Conservation (phyloP, 2,113 vertebrate species). For the Nyctereutes procyonoides region DNA sequence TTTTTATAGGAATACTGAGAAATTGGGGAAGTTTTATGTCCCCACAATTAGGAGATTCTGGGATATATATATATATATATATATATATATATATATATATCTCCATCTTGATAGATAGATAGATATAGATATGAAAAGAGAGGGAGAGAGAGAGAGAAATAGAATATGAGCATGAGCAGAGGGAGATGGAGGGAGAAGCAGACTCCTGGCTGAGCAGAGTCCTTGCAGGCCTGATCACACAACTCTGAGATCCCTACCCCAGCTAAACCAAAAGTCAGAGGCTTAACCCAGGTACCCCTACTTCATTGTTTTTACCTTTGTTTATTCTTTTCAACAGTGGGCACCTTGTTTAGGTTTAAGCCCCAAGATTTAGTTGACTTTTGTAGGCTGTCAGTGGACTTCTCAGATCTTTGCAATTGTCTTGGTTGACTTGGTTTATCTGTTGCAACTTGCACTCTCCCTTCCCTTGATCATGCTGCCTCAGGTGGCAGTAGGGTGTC, state of each 20-base stretch:
- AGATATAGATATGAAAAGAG: too few species aligned
- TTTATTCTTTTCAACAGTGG: not conserved
- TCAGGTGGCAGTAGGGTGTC: rapidly evolving
- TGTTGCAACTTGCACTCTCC: not conserved
- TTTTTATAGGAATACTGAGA: not conserved
- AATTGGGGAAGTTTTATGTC: not conserved
- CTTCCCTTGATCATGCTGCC: not conserved
- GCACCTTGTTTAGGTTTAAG: not conserved
- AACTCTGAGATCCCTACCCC: not conserved
- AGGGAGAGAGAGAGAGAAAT: too few species aligned
- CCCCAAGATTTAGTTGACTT: not conserved
- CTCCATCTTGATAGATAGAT: too few species aligned
- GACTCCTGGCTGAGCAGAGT: not conserved
- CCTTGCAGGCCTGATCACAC: not conserved
- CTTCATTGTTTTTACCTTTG: not conserved
- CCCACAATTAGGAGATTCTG: not conserved
- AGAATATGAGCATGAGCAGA: too few species aligned
- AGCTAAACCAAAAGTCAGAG: not conserved
- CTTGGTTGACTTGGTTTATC: not conserved
- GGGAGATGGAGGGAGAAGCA: not conserved
- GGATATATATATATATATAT: too few species aligned
- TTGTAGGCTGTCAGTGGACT: not conserved
- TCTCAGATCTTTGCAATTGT: not conserved
- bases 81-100: too few species aligned
- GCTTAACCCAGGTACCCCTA: not conserved